phyloP scores from a whole-genome alignment of 2,797 vertebrate genomes.

The Fundulus diaphanus region DNA sequence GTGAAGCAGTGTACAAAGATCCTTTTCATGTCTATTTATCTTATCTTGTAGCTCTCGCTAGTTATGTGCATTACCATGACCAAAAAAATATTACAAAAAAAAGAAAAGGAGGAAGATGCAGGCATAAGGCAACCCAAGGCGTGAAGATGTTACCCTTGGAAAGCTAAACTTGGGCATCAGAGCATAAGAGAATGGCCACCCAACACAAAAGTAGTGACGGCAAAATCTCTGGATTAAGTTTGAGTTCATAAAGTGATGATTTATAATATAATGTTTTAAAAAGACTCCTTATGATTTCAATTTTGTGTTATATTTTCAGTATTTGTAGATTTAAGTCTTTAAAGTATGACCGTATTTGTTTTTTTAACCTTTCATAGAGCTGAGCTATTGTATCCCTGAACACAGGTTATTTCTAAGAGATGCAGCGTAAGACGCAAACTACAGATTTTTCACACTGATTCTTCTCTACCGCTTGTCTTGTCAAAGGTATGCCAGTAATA shows the following conservation, averaged over 20 bases:
- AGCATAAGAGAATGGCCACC: neutral
- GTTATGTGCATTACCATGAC: neutral
- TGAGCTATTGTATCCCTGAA: neutral
- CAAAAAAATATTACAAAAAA: neutral
- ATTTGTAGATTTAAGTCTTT: neutral
- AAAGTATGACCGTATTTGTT: neutral
- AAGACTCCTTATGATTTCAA: neutral
- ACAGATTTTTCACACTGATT: slow-evolving; percentile 22
- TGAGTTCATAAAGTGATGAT: neutral
- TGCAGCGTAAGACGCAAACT: neutral
- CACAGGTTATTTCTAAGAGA: slow-evolving; percentile 2
- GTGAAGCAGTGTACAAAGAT: neutral
- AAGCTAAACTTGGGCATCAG: neutral
- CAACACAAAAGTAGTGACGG: neutral
- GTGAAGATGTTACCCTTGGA: neutral
- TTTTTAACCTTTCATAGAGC: neutral
- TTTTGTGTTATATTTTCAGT: neutral
- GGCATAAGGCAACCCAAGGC: neutral
- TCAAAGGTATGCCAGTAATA: slow-evolving; percentile 41
- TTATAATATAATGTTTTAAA: neutral
- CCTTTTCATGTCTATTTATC: neutral
- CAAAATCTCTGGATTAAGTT: neutral
- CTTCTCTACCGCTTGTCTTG: slow-evolving; percentile 44
- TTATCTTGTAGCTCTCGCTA: neutral
- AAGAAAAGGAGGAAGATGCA: too few species aligned